Base-by-base conservation (phyloP, 2,113 vertebrate species). In the Ictalurus furcatus region DNA sequence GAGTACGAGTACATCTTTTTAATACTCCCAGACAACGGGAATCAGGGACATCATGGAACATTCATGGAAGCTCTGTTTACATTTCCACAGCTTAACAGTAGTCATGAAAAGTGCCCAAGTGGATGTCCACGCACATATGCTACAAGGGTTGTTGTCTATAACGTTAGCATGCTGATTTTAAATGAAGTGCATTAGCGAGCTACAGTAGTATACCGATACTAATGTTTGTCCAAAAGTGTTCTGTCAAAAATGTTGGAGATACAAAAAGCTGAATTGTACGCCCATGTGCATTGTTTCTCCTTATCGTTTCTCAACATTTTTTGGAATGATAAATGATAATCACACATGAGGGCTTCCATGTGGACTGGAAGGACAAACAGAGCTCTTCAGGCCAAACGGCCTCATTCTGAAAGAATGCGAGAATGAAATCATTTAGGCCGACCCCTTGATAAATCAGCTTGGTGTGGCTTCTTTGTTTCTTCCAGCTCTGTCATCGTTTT, bases 381-480 rank as follows among this genome's bases (percentile, higher is more conserved):
- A 79, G 59, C 37, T 40, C 61, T 40, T 79, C 58, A 65, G 48
- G 59, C 21, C 54, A 40, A 48, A 58, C 34, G 54, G 65, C 44
- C 52, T 89, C 74, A 86, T 69, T 40, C 74, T 59, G 28, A 69
- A 89, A 81, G 80, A 71, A 85, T 89, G 88, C 8, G 88, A 89
- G 83, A 65, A 81, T 81, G 44, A 89, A 85, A 88, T 86, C 44
- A 89, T 81, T 86, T 58, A 6, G 63, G 23, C 48, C 8, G 19
- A 17, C 37, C 21, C 61, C 34, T 21, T 85, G 23, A n/a, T 34
- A 21, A 4, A 56, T 44, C 37, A 11, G 48, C 48, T 11, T 52
- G 28, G 25, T 23, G 56, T 61, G 13, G 48, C 40, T 30, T 23
- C 67, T 48, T 23, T 25, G 67, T 23, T 52, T 74, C 87, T 73